These are phyloP conservation scores for Phenacoccus solenopsis DNA, from an alignment of 1,140 invertebrate species.

Conservation along the genomic window DNA sequence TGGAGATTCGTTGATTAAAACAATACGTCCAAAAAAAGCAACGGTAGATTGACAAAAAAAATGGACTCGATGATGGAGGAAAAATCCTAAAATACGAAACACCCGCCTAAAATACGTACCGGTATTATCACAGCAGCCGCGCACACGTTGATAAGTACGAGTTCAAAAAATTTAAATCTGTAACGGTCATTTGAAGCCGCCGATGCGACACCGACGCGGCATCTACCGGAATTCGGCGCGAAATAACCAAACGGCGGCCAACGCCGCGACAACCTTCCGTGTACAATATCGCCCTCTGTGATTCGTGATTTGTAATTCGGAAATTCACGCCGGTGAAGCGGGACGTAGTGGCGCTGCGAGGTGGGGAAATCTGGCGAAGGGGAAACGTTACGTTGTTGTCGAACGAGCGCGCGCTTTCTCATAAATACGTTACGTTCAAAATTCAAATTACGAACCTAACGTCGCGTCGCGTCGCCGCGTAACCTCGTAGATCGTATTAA, in stretches of 20 bases:
- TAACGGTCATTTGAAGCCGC: neutral
- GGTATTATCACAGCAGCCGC: neutral
- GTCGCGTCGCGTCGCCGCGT: too few relatives aligned
- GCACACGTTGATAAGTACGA: slow-evolving; percentile 1
- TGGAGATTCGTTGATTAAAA: too few relatives aligned
- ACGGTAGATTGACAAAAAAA: too few relatives aligned
- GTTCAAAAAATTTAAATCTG: neutral
- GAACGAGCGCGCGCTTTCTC: too few relatives aligned
- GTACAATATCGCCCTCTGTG: slow-evolving; percentile 1
- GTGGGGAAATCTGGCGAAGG: neutral
- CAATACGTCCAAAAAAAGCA: too few relatives aligned
- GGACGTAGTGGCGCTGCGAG: too few relatives aligned
- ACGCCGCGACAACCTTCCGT: neutral
- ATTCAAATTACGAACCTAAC: too few relatives aligned
- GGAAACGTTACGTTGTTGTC: neutral
- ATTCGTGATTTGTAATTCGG: neutral
- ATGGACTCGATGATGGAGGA: too few relatives aligned
- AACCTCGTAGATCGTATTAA: too few relatives aligned
- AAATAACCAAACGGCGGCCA: neutral
- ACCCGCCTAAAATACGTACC: neutral
- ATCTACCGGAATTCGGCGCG: neutral
- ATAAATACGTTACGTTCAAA: too few relatives aligned
- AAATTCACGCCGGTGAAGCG: neutral
- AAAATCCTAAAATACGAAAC: neutral
- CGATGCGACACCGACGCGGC: too few relatives aligned